Evolutionary conservation across 30 jellyfish, hydroid and myxozoan genomes (phyloP).

Genomic region (Pseudorhiza aurosa): DNA sequence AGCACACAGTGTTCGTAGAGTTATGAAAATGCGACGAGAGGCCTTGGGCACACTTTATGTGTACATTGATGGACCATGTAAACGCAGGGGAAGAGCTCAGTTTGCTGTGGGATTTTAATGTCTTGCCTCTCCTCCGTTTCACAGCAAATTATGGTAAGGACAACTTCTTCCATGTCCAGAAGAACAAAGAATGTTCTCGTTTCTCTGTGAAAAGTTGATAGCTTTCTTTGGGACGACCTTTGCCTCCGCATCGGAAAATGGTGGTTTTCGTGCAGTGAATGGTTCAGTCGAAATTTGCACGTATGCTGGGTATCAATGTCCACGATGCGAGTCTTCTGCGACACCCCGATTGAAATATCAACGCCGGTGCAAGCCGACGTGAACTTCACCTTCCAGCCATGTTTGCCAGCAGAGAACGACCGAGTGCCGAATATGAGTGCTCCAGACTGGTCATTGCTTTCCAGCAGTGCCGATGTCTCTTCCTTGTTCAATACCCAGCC

Average conservation of each 20-base stretch:
- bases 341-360: slow-evolving; percentile 55
- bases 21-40: slow-evolving; percentile 59
- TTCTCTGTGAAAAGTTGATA: slow-evolving; percentile 69
- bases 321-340: slow-evolving; percentile 62
- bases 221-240: slow-evolving; percentile 30
- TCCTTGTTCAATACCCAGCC: slow-evolving; percentile 70
- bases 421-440: slow-evolving; percentile 58
- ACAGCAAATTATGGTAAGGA: slow-evolving; percentile 54
- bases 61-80: slow-evolving; percentile 68
- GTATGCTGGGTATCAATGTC: slow-evolving; percentile 52
- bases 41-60: slow-evolving; percentile 64
- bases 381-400: slow-evolving; percentile 69
- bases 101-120: slow-evolving; percentile 14
- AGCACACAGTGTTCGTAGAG: too few relatives aligned
- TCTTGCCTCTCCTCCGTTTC: slow-evolving; percentile 55
- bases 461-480: slow-evolving; percentile 70
- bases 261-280: neutral
- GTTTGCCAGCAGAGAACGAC: slow-evolving; percentile 56
- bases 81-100: slow-evolving; percentile 45
- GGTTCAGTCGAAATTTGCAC: slow-evolving; percentile 41
- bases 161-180: slow-evolving; percentile 38
- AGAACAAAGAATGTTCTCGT: slow-evolving; percentile 58
- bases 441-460: slow-evolving; percentile 64
- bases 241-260: slow-evolving; percentile 9
- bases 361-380: slow-evolving; percentile 72